A percentile compares a stretch with the other conserved stretches of the same genome.
Conservation (phyloP, 1,140 invertebrate species). For the Pachyrhynchus sulphureomaculatus region DNA sequence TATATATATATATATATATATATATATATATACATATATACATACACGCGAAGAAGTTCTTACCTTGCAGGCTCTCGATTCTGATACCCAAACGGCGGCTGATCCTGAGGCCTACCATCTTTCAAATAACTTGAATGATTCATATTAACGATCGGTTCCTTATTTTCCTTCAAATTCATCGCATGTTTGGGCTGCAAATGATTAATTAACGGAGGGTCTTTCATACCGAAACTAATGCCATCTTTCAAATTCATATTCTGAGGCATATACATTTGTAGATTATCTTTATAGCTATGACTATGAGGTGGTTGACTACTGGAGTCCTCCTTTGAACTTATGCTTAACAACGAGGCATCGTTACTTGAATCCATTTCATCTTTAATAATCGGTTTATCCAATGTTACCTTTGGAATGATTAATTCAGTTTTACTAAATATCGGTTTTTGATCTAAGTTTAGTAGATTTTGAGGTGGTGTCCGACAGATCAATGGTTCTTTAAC, state of each 20-base stretch:
- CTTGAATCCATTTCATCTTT: conserved; percentile 58
- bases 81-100: conserved; percentile 33
- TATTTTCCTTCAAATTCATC: conserved; percentile 40
- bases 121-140: conserved; percentile 38
- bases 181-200: conserved; percentile 36
- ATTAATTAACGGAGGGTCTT: conserved; percentile 40
- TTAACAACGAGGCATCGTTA: conserved; percentile 43
- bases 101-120: conserved; percentile 33
- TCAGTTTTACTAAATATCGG: conserved; percentile 54
- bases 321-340: conserved; percentile 42
- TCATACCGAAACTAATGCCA: conserved; percentile 38
- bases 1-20: too few species aligned
- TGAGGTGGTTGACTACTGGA: conserved; percentile 26
- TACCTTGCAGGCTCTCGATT: conserved; percentile 20
- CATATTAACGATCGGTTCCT: conserved; percentile 42
- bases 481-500: conserved; percentile 18
- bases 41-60: too few species aligned
- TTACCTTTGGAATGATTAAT: conserved; percentile 60
- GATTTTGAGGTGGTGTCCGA: conserved; percentile 4
- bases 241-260: conserved; percentile 41
- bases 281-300: conserved; percentile 40
- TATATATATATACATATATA: too few species aligned
- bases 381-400: conserved; percentile 59
- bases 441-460: conserved; percentile 28
- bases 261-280: conserved; percentile 38